phyloP scores from a whole-genome alignment of 2,888 invertebrate species.

The Polyploca ridens region DNA sequence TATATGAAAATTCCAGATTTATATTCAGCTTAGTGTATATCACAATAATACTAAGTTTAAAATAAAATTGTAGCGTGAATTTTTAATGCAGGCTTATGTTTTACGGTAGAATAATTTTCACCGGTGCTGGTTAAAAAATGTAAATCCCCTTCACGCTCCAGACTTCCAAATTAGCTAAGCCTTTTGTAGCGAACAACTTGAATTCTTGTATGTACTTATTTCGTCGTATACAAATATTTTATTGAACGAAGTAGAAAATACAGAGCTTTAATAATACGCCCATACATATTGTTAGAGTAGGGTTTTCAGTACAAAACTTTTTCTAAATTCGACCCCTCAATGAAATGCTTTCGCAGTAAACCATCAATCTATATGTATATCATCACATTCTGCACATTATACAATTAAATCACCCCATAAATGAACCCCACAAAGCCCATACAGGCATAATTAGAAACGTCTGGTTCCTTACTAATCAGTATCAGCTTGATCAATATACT shows the following conservation, averaged over 20 bases:
- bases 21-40: neutral
- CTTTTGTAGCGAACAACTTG: conserved; percentile 66
- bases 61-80: conserved; percentile 30
- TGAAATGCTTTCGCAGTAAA: too few relatives aligned
- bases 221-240: neutral
- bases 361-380: neutral
- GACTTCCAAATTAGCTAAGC: conserved; percentile 67
- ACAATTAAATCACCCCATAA: conserved; percentile 2
- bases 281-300: too few relatives aligned
- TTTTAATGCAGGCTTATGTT: conserved; percentile 51
- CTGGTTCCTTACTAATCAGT: conserved; percentile 22
- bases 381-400: neutral
- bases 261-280: too few relatives aligned
- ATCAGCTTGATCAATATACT: conserved; percentile 19
- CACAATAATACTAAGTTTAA: neutral
- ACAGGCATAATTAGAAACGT: conserved; percentile 3
- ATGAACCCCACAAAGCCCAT: neutral
- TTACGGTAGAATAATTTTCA: conserved; percentile 52
- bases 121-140: conserved; percentile 55
- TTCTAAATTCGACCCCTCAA: too few relatives aligned
- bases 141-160: conserved; percentile 62
- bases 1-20: too few relatives aligned
- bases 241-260: too few relatives aligned
- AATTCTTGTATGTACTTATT: neutral
- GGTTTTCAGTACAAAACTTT: too few relatives aligned